Evolutionary conservation across 2,888 invertebrate species (phyloP), one percentile per base, ranked within the genome.

Genomic region (Meteorus cinctellus): DNA sequence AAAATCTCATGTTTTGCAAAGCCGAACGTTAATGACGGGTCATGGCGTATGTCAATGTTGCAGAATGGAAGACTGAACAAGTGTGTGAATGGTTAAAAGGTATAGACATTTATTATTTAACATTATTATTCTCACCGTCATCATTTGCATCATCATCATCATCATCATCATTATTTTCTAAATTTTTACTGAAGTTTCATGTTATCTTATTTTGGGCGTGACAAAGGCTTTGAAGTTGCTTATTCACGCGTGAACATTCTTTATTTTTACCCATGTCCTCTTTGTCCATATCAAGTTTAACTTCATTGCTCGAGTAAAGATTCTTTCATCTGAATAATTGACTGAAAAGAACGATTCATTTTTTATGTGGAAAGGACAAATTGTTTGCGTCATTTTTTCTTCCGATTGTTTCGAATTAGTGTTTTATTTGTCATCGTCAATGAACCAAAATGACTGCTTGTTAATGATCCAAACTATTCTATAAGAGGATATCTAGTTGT

Each of bases 81-180:
- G 96, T 97, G 83, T 95, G 95, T 82, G 96, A 96, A 88, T 97
- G 97, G 97, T 90, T 97, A 82, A 94, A 95, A 94, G 97, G 97
- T 96, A 90, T 78, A 85, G 70, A 74, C 10, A 70, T 45, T 29
- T 65, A 24, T 19, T 24, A 10, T 36, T 59, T 60, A 34, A 3
- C 19, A 29, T n/a, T 16, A 76, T 78, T 73, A 48, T 36, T 55
- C 19, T 48, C 66, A 69, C 51, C 4, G 67, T 45, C 59, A 74
- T 45, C 62, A 70, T 41, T 41, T 41, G 8, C 12, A 41, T 24
- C 24, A 24, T 24, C 24, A 24, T 24, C 24, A 24, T 24, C 24
- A 24, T 41, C 41, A 41, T 41, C 41, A 41, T 41, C 41, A 41
- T 41, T 60, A 71, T 48, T 72, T 45, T 76, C 48, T 60, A 12